phyloP scores from a whole-genome alignment of 2,797 vertebrate genomes.

The Gymnoscopelus microlampas region DNA sequence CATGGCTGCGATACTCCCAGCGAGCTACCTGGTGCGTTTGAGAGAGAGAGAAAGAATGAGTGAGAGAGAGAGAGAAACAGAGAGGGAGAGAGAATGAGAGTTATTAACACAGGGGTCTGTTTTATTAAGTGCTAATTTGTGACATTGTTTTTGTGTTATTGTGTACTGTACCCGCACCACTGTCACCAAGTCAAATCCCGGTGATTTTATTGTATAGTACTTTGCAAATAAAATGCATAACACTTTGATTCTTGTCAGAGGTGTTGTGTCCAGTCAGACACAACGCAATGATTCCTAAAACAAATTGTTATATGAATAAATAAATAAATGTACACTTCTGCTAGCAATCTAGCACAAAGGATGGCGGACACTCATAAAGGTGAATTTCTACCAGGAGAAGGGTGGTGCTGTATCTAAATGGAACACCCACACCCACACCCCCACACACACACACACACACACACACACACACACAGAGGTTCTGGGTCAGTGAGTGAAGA shows the following conservation, averaged over 20 bases:
- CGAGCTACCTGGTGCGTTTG: slow-evolving; percentile 60
- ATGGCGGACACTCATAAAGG: too few relatives aligned
- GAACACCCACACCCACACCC: not conserved
- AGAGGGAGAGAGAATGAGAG: not conserved
- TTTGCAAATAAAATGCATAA: too few relatives aligned
- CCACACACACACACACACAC: slow-evolving; percentile 8
- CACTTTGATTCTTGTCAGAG: too few relatives aligned
- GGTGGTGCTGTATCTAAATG: not conserved
- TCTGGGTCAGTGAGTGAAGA: too few relatives aligned
- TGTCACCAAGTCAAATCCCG: too few relatives aligned
- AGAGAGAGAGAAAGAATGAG: not conserved
- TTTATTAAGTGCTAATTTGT: too few relatives aligned
- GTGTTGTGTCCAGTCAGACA: not conserved
- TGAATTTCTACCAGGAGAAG: too few relatives aligned
- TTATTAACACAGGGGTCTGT: not conserved
- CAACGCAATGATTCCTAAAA: not conserved
- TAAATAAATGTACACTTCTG: not conserved
- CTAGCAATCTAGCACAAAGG: too few relatives aligned
- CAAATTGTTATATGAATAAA: not conserved
- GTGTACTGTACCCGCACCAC: too few relatives aligned
- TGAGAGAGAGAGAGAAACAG: slow-evolving; percentile 1
- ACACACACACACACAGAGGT: not conserved
- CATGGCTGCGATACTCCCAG: slow-evolving; percentile 83
- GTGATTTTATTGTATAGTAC: too few relatives aligned
- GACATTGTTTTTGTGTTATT: too few relatives aligned